These are phyloP conservation scores for Sylvilagus floridanus DNA, from an alignment of 2,797 vertebrate species.

Conservation along the genomic window DNA sequence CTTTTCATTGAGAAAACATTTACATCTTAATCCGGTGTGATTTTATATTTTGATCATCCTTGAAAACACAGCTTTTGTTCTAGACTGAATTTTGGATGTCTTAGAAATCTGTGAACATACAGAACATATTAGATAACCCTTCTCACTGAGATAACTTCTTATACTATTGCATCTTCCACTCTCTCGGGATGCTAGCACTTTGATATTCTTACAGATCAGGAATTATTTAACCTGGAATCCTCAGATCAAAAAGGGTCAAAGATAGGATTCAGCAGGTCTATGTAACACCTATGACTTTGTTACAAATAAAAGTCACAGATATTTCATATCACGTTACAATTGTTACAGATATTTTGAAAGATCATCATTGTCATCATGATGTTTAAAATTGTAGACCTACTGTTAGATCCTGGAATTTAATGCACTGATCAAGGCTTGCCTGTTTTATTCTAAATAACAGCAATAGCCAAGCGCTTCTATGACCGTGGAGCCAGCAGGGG, in stretches of 20 bases:
- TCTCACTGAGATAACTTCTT: background rate
- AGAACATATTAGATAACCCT: background rate
- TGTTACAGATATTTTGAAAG: background rate
- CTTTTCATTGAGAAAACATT: constrained; percentile 4
- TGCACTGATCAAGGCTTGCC: background rate
- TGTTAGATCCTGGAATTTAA: background rate
- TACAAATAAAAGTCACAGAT: background rate
- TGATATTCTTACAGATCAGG: background rate
- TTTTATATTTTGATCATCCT: constrained; percentile 3
- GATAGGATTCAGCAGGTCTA: background rate
- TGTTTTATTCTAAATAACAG: background rate
- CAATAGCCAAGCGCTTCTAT: background rate
- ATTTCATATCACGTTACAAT: background rate
- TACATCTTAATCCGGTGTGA: background rate
- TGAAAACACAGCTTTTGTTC: background rate
- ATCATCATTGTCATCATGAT: background rate
- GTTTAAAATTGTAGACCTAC: background rate
- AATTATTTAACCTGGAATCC: background rate
- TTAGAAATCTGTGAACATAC: background rate
- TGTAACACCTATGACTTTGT: background rate
- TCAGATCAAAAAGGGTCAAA: background rate
- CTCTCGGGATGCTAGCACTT: background rate
- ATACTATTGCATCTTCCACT: constrained; percentile 35
- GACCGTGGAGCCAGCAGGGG: background rate
- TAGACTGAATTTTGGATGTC: background rate